phyloP scores from a whole-genome alignment of 2,888 invertebrate species.

The Helicoverpa assulta region DNA sequence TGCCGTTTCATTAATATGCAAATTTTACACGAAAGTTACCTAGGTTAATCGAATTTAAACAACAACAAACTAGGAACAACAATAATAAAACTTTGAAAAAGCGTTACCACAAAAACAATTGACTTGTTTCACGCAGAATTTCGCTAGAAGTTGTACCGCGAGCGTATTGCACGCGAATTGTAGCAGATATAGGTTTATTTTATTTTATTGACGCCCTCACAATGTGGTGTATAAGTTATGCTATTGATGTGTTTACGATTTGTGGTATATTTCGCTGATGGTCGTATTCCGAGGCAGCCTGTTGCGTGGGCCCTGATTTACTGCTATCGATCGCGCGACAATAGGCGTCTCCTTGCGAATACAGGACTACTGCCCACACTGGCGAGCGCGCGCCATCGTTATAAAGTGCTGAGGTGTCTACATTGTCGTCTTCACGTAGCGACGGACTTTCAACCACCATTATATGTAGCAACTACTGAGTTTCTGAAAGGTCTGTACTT shows the following conservation, averaged over 20 bases:
- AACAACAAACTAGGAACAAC: conserved; percentile 31
- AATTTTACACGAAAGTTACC: conserved; percentile 16
- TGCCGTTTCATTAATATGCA: conserved; percentile 7
- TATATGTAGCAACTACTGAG: conserved; percentile 37
- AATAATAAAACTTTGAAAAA: conserved; percentile 45
- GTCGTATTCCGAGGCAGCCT: conserved; percentile 67
- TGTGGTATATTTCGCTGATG: conserved; percentile 63
- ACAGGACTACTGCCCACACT: conserved; percentile 60
- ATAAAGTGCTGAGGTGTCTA: conserved; percentile 55
- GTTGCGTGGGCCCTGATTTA: conserved; percentile 85
- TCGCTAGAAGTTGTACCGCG: conserved; percentile 31
- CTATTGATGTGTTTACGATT: conserved; percentile 73
- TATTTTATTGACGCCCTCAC: conserved; percentile 80
- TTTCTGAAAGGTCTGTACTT: conserved; percentile 34
- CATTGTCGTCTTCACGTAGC: conserved; percentile 41
- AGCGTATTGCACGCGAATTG: conserved; percentile 51
- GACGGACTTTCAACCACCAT: conserved; percentile 25
- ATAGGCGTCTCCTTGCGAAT: conserved; percentile 60
- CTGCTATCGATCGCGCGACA: conserved; percentile 66
- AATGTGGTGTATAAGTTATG: conserved; percentile 69
- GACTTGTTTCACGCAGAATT: conserved; percentile 52
- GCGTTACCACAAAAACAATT: conserved; percentile 25
- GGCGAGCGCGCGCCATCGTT: conserved; percentile 40
- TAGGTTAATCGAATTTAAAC: conserved; percentile 8
- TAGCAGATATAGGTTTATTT: conserved; percentile 67